phyloP scores from a whole-genome alignment of 2,113 vertebrate genomes.

The Protobothrops flavoviridis region DNA sequence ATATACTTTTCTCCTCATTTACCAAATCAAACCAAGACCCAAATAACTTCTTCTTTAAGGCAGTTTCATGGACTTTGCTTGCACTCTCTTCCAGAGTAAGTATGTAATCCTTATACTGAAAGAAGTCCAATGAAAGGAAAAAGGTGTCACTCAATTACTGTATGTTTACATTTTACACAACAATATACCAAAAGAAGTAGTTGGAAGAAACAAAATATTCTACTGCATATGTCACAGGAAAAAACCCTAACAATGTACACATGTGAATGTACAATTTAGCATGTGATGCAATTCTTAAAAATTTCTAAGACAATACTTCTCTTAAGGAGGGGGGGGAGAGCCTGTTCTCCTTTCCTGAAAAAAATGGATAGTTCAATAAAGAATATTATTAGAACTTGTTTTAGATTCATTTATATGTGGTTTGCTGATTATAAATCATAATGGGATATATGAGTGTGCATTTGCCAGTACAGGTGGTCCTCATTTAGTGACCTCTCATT shows the following conservation, averaged over 20 bases:
- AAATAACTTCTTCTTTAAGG: slow-evolving; percentile 75
- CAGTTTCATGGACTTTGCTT: slow-evolving; percentile 48
- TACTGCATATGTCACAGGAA: not conserved
- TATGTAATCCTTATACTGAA: slow-evolving; percentile 68
- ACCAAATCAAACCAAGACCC: slow-evolving; percentile 70
- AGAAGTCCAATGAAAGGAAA: slow-evolving; percentile 18
- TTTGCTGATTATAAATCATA: too few species aligned
- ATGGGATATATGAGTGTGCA: too few species aligned
- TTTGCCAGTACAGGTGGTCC: too few species aligned
- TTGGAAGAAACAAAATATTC: not conserved
- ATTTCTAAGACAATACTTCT: too few species aligned
- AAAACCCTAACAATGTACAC: not conserved
- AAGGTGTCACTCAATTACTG: slow-evolving; percentile 18
- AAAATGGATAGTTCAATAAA: too few species aligned
- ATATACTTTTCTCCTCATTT: slow-evolving; percentile 64
- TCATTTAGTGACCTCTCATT: too few species aligned
- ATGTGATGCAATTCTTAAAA: not conserved
- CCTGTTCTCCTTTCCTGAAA: too few species aligned
- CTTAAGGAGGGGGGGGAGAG: too few species aligned
- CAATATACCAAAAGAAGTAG: not conserved
- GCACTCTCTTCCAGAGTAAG: slow-evolving; percentile 67
- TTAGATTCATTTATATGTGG: too few species aligned
- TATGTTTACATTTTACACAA: not conserved
- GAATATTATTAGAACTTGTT: too few species aligned
- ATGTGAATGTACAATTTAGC: not conserved